A percentile compares a stretch with the other conserved stretches of the same genome.
phyloP scores from a whole-genome alignment of 2,888 invertebrate genomes.

The Bibio marci region DNA sequence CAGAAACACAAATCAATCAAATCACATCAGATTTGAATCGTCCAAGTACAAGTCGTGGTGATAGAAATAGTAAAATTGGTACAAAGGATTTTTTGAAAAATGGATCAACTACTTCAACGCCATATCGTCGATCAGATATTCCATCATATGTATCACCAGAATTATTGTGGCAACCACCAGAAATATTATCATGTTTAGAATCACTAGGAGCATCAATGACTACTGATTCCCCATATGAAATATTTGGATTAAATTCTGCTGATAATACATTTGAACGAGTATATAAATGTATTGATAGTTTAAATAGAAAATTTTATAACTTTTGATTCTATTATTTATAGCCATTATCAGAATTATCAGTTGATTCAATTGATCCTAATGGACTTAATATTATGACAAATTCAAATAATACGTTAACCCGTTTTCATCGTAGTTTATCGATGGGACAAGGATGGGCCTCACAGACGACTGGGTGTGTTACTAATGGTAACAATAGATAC shows the following conservation, averaged over 20 bases:
- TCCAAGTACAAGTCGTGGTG: conserved; percentile 26
- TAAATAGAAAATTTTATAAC: not conserved
- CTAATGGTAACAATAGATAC: conserved; percentile 8
- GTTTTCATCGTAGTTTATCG: conserved; percentile 71
- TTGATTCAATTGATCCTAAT: conserved; percentile 27
- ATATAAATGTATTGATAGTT: not conserved
- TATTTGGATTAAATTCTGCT: conserved; percentile 22
- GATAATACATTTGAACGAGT: conserved; percentile 28
- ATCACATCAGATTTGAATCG: conserved; percentile 22
- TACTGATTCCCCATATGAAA: conserved; percentile 28
- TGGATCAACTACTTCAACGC: conserved; percentile 16
- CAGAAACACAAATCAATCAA: conserved; percentile 24
- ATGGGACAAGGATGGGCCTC: conserved; percentile 49
- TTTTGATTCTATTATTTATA: conserved; percentile 11
- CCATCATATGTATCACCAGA: conserved; percentile 21
- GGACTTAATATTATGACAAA: conserved; percentile 23
- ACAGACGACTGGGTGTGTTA: conserved; percentile 10
- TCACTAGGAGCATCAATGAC: conserved; percentile 22
- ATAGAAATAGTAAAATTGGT: not conserved
- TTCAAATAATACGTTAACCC: conserved; percentile 19
- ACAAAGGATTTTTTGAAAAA: no score
- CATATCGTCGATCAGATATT: conserved; percentile 24
- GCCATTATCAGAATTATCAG: conserved; percentile 29
- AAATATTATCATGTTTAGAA: conserved; percentile 27
- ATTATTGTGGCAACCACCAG: conserved; percentile 26